Conservation (phyloP, 2,888 invertebrate genomes). For the Mythimna vitellina region DNA sequence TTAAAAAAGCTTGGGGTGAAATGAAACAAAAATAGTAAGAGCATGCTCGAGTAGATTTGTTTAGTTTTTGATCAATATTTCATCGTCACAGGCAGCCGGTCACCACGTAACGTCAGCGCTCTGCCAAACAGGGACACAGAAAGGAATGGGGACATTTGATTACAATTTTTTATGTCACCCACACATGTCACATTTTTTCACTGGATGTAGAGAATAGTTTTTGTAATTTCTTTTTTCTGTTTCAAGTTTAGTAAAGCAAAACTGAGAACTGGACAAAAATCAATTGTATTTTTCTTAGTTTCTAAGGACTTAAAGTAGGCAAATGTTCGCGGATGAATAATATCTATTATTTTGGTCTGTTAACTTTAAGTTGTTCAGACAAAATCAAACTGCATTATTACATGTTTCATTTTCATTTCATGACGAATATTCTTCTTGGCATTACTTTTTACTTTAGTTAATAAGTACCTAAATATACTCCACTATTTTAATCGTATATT, state of each 20-base stretch:
- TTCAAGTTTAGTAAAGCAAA: neutral
- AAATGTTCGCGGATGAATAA: neutral
- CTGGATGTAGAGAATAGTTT: neutral
- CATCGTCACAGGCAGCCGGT: conserved; percentile 82
- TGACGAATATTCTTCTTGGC: neutral
- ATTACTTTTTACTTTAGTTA: neutral
- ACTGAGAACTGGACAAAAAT: neutral
- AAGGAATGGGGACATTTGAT: conserved; percentile 48
- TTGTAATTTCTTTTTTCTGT: neutral
- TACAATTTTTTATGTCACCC: conserved; percentile 22
- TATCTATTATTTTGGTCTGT: neutral
- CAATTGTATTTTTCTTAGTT: no score
- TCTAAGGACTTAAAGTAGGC: neutral
- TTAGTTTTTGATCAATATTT: conserved; percentile 84
- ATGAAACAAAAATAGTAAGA: conserved; percentile 51
- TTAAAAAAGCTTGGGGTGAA: conserved; percentile 25
- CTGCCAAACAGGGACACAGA: conserved; percentile 62
- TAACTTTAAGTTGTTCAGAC: neutral
- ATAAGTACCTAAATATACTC: no score
- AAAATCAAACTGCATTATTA: no score
- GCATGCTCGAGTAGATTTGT: conserved; percentile 72
- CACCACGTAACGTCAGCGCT: conserved; percentile 75
- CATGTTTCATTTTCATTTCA: neutral
- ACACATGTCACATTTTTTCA: conserved; percentile 9
- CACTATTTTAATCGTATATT: no score